Conservation (phyloP, 2,888 invertebrate genomes). For the Ellobium chinense region DNA sequence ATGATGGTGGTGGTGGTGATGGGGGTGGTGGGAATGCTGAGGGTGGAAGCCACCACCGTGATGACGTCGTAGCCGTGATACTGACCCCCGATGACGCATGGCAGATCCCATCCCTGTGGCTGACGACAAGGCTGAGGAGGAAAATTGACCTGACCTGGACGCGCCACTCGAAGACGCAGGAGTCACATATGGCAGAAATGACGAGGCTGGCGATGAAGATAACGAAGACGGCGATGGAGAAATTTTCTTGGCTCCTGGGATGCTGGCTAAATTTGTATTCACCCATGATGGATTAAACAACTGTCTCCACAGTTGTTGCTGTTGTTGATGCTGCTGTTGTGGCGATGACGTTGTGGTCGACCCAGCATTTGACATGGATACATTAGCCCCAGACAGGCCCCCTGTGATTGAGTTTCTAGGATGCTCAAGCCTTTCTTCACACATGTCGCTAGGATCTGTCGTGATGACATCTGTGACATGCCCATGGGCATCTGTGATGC, state of each 20-base stretch:
- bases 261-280: constrained; percentile 65
- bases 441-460: constrained; percentile 31
- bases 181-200: constrained; percentile 10
- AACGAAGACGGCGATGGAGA: not conserved
- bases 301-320: constrained; percentile 17
- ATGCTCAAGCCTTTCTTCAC: constrained; percentile 17
- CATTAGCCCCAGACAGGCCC: constrained; percentile 12
- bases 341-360: constrained; percentile 47
- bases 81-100: constrained; percentile 14
- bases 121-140: constrained; percentile 28
- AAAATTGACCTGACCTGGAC: constrained; percentile 15
- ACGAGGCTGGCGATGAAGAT: not conserved
- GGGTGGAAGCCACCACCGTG: constrained; percentile 32
- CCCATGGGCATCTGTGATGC: constrained; percentile 93
- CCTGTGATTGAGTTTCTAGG: constrained; percentile 23
- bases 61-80: constrained; percentile 31
- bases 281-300: constrained; percentile 45
- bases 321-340: constrained; percentile 35
- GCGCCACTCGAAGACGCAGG: constrained; percentile 10
- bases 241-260: constrained; percentile 49
- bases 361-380: constrained; percentile 50
- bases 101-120: not conserved
- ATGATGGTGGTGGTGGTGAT: constrained; percentile 13
- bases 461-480: constrained; percentile 75
- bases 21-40: constrained; percentile 36